Percentiles rank a stretch among this genome's conserved stretches.
phyloP scores from a whole-genome alignment of 2,888 invertebrate species.

The Trissolcus japonicus region DNA sequence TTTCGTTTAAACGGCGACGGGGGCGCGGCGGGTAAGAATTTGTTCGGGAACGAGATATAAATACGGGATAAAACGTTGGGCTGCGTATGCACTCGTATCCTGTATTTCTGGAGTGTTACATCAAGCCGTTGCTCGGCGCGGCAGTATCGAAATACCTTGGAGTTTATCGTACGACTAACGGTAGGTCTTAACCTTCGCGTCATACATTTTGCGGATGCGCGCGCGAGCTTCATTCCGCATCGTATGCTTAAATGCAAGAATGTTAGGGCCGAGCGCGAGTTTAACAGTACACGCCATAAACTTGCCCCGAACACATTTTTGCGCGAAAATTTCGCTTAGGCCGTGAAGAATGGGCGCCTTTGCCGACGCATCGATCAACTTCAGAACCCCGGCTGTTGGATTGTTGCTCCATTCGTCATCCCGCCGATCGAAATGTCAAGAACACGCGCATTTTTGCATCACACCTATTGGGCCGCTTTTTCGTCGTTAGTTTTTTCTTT shows the following conservation, averaged over 20 bases:
- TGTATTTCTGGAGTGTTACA: slow-evolving; percentile 50
- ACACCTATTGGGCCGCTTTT: slow-evolving; percentile 18
- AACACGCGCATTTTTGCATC: slow-evolving; percentile 42
- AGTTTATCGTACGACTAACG: slow-evolving; percentile 67
- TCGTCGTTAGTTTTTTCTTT: not conserved
- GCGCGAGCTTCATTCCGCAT: slow-evolving; percentile 38
- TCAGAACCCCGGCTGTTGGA: slow-evolving; percentile 22
- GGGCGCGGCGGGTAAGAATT: slow-evolving; percentile 20
- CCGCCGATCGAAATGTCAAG: slow-evolving; percentile 50
- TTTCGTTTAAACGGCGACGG: slow-evolving; percentile 20
- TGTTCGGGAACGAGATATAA: slow-evolving; percentile 32
- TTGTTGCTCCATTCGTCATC: slow-evolving; percentile 46
- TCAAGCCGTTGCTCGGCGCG: slow-evolving; percentile 47
- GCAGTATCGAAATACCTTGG: slow-evolving; percentile 59
- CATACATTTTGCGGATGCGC: slow-evolving; percentile 63
- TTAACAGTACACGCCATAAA: slow-evolving; percentile 45
- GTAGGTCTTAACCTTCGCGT: slow-evolving; percentile 67
- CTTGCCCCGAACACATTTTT: slow-evolving; percentile 29
- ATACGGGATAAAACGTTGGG: slow-evolving; percentile 19
- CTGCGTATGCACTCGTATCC: slow-evolving; percentile 40
- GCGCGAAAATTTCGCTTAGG: slow-evolving; percentile 23
- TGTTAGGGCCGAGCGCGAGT: slow-evolving; percentile 23
- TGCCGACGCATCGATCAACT: slow-evolving; percentile 42
- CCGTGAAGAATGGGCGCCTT: slow-evolving; percentile 32
- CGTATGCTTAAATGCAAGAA: slow-evolving; percentile 40